These are phyloP conservation scores for Oryzias melastigma DNA, from an alignment of 2,113 vertebrate species.

Conservation along the genomic window DNA sequence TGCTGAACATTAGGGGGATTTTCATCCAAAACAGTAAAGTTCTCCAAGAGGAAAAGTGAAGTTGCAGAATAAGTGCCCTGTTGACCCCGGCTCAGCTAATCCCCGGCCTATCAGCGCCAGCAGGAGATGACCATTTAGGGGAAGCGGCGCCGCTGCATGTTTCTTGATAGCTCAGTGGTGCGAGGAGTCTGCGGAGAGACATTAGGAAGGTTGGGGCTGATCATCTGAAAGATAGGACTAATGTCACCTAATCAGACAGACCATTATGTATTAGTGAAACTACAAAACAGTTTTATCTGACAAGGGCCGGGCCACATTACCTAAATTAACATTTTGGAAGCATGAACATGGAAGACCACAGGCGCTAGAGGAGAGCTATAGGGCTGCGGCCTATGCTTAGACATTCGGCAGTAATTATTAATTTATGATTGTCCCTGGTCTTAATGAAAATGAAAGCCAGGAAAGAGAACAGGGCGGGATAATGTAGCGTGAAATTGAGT, in stretches of 20 bases:
- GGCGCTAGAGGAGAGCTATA: constrained; percentile 84
- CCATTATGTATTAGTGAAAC: constrained; percentile 97
- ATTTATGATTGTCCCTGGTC: constrained; percentile 99
- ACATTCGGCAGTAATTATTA: constrained; percentile 99
- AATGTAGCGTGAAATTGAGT: constrained; percentile 99
- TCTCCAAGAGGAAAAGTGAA: not conserved
- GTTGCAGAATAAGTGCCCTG: constrained; percentile 1
- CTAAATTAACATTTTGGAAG: constrained; percentile 99
- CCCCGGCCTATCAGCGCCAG: constrained; percentile 25
- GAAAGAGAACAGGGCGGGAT: constrained; percentile 98
- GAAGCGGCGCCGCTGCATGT: constrained; percentile 42
- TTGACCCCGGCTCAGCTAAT: constrained; percentile 49
- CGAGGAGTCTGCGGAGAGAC: constrained; percentile 72
- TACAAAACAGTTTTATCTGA: constrained; percentile 94
- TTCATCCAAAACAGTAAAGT: not conserved
- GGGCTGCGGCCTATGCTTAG: constrained; percentile 92
- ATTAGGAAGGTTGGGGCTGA: constrained; percentile 85
- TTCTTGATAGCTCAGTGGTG: constrained; percentile 66
- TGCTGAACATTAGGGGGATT: not conserved
- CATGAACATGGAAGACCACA: constrained; percentile 91
- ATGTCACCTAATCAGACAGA: constrained; percentile 97
- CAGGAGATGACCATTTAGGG: constrained; percentile 51
- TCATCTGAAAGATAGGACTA: constrained; percentile 93
- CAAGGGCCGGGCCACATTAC: constrained; percentile 95
- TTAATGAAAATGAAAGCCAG: constrained; percentile 99